A percentile compares a stretch with the other conserved stretches of the same genome.
phyloP scores from a whole-genome alignment of 1,140 invertebrate species.

The Drosophila sproati region DNA sequence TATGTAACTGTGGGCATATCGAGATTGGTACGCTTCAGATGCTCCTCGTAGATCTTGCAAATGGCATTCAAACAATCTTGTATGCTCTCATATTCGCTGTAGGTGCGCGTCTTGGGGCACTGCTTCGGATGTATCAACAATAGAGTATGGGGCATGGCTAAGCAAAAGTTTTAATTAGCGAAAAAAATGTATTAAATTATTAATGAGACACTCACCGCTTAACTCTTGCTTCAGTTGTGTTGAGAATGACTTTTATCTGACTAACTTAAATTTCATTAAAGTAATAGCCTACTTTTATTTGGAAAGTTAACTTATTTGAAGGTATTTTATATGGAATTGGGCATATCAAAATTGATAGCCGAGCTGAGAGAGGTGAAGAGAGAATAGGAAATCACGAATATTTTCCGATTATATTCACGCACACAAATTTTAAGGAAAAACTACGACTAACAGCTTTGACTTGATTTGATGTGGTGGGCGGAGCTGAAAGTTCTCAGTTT shows the following conservation, averaged over 20 bases:
- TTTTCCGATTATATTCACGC: neutral
- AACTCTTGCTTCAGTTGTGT: neutral
- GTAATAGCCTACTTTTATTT: neutral
- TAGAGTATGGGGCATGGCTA: conserved; percentile 94
- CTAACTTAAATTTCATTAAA: neutral
- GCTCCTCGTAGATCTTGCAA: conserved; percentile 97
- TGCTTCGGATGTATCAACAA: conserved; percentile 94
- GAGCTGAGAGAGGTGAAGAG: neutral
- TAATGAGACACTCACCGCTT: neutral
- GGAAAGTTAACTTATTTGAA: no score
- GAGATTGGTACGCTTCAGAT: conserved; percentile 95
- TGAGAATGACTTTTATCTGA: neutral
- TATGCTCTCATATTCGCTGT: conserved; percentile 96
- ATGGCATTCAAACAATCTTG: conserved; percentile 98
- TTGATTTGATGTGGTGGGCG: neutral
- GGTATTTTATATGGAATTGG: no score
- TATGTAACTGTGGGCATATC: conserved; percentile 98
- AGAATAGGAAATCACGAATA: neutral
- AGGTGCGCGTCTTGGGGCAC: conserved; percentile 95
- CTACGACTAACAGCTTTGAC: neutral
- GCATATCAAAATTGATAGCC: neutral
- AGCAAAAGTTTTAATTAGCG: no score
- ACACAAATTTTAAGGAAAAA: neutral
- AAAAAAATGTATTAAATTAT: neutral
- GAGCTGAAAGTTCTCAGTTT: conserved; percentile 4